phyloP scores from a whole-genome alignment of 1,140 invertebrate genomes.

The Drosophila ficusphila region DNA sequence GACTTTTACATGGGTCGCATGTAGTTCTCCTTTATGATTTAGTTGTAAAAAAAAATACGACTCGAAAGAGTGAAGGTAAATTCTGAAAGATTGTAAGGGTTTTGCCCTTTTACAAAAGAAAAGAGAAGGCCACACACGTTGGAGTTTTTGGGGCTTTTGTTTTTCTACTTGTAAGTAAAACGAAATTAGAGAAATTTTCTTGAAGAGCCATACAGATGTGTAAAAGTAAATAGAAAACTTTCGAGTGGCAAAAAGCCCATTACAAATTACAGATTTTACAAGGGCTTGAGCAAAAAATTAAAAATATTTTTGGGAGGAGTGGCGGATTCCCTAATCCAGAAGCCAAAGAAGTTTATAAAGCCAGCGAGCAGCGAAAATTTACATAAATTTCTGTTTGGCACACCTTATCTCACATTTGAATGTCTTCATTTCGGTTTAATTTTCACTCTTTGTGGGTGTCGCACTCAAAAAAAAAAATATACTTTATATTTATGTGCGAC shows the following conservation, averaged over 20 bases:
- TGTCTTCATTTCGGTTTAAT: slow-evolving; percentile 67
- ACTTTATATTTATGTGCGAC: slow-evolving; percentile 59
- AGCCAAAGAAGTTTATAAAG: slow-evolving; percentile 37
- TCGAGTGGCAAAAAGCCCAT: slow-evolving; percentile 22
- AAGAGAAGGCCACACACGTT: slow-evolving; percentile 33
- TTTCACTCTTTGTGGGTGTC: slow-evolving; percentile 61
- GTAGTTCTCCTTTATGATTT: slow-evolving; percentile 21
- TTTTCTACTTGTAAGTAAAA: slow-evolving; percentile 30
- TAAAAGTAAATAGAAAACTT: slow-evolving; percentile 36
- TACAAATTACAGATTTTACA: slow-evolving; percentile 14
- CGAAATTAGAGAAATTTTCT: slow-evolving; percentile 43
- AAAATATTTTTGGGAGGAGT: slow-evolving; percentile 6
- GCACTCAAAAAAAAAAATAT: slow-evolving; percentile 28
- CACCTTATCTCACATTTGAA: slow-evolving; percentile 51
- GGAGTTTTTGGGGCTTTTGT: slow-evolving; percentile 9
- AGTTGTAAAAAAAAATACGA: slow-evolving; percentile 25
- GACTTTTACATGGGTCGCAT: slow-evolving; percentile 31
- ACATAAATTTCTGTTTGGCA: slow-evolving; percentile 58
- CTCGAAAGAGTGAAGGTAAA: slow-evolving; percentile 22
- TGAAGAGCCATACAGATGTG: slow-evolving; percentile 40
- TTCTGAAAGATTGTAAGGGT: slow-evolving; percentile 21
- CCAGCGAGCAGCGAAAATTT: slow-evolving; percentile 19
- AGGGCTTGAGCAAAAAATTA: slow-evolving; percentile 14
- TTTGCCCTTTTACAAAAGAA: slow-evolving; percentile 18
- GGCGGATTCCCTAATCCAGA: slow-evolving; percentile 43